phyloP scores from a whole-genome alignment of 2,888 invertebrate genomes.

The Drosophila yooni region DNA sequence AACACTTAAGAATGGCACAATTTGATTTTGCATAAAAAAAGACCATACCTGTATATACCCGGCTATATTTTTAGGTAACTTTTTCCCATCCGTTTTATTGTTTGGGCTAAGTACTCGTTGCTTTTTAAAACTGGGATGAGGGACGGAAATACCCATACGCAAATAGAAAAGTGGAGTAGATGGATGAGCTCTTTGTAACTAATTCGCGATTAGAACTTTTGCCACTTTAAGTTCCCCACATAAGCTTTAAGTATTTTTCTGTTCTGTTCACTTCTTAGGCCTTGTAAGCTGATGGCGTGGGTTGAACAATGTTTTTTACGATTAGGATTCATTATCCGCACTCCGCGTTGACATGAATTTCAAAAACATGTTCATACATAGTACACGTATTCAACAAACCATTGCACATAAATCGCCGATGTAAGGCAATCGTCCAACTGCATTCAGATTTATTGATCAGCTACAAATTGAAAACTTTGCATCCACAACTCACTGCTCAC shows the following conservation, averaged over 20 bases:
- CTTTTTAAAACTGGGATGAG: background rate
- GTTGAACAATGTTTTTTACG: background rate
- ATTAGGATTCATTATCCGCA: background rate
- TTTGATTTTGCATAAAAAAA: background rate
- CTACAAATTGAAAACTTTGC: slow-evolving; percentile 13
- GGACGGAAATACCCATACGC: background rate
- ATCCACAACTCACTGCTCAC: slow-evolving; percentile 12
- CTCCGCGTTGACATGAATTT: background rate
- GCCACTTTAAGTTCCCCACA: background rate
- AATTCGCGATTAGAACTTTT: background rate
- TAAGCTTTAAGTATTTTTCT: background rate
- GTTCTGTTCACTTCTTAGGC: background rate
- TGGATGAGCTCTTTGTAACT: background rate
- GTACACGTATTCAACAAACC: background rate
- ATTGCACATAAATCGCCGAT: slow-evolving; percentile 19
- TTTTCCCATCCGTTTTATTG: background rate
- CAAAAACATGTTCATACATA: background rate
- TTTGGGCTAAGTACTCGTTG: background rate
- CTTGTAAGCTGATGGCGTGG: background rate
- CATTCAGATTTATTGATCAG: slow-evolving; percentile 38
- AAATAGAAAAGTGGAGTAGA: background rate
- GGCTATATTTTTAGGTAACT: background rate
- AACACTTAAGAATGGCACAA: background rate
- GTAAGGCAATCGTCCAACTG: background rate
- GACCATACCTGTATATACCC: background rate